These are phyloP conservation scores for Electrona antarctica DNA, from an alignment of 2,113 vertebrate genomes.

Conservation along the genomic window DNA sequence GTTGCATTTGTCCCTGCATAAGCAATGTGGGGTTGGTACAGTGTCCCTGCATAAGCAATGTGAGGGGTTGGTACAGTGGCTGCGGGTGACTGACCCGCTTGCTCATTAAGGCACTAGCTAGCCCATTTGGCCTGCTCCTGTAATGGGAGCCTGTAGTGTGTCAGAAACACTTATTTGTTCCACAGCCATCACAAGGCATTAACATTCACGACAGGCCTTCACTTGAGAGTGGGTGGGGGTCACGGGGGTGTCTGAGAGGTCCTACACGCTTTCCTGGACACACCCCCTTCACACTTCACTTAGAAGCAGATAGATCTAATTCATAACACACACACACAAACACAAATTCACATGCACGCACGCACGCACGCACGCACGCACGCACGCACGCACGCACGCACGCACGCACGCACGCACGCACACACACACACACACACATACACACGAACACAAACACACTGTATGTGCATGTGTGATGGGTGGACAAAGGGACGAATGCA, in stretches of 20 bases:
- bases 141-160: conserved; percentile 82
- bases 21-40: conserved; percentile 59
- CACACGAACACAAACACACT: no score
- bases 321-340: conserved; percentile 9
- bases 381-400: conserved; percentile 20
- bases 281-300: conserved; percentile 12
- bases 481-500: no score
- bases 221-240: conserved; percentile 73
- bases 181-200: conserved; percentile 87
- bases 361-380: conserved; percentile 21
- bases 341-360: conserved; percentile 26
- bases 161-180: conserved; percentile 89
- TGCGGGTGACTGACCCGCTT: conserved; percentile 82
- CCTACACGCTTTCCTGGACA: conserved; percentile 47
- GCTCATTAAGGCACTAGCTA: conserved; percentile 85
- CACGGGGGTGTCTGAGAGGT: conserved; percentile 60
- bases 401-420: conserved; percentile 48
- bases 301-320: conserved; percentile 4
- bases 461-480: no score
- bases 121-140: conserved; percentile 78
- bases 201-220: conserved; percentile 87
- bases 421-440: conserved; percentile 26
- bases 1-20: no score
- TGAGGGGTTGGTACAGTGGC: conserved; percentile 60
- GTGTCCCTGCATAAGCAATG: conserved; percentile 20